Evolutionary conservation across 2,797 vertebrate genomes (phyloP), one percentile per base, ranked within the genome.

Genomic region (Hypotaenidia philippensis): DNA sequence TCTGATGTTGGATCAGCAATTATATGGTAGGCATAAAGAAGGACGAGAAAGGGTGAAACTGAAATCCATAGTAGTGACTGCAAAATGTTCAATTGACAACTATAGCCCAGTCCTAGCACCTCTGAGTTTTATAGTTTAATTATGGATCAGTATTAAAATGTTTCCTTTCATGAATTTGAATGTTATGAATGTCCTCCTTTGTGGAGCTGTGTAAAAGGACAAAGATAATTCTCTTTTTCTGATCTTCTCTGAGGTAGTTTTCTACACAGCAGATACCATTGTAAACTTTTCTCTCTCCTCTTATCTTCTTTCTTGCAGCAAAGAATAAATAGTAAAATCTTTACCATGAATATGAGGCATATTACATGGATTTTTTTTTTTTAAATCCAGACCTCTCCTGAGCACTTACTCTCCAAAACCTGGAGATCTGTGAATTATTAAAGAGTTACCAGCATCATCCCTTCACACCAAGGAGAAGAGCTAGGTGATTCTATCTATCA

Each of bases 291-390:
- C 60, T 45, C 11, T 89, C 25, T 81, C 31, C 53, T 83, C 50
- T 86, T 88, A 86, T 90, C n/a, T 69, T 74, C 50, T 65, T 83
- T 77, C 52, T 64, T 65, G 77, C 69, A 59, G 89, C 38, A 90
- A 75, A 80, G 25, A 86, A 72, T 52, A 75, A 91, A 68, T 60
- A 83, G 29, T 56, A 88, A 81, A 36, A 53, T 31, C 53, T 81
- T 85, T 69, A 92, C 49, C 57, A 81, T n/a, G 69, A 5, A 22
- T 49, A 64, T 17, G 13, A 41, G 14, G 16, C 15, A 74, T 66
- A 60, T 82, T 56, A 44, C 1, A 13, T 27, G 40, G 44, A 68
- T 4, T 56, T 34, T 26, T 81, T 87, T 87, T 76, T 85, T 7
- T 27, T 14, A 9, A 14, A 74, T 25, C 18, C 44, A 89, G 53